Conservation (phyloP, 2,888 invertebrate species). For the Hymenopus coronatus region DNA sequence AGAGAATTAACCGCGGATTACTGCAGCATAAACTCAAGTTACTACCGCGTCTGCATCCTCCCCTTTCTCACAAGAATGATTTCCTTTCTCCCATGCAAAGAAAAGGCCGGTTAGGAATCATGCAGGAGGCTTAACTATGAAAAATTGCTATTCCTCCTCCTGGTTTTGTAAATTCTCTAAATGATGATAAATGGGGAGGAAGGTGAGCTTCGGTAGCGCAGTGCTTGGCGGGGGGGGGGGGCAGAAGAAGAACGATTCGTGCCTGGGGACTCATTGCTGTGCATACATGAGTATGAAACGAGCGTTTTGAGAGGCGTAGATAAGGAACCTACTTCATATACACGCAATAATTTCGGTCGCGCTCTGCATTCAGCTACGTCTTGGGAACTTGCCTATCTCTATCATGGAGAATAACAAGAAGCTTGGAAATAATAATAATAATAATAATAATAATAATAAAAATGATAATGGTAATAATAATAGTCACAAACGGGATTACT, state of each 20-base stretch:
- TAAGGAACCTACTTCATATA: neutral
- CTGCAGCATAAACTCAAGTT: constrained; percentile 18
- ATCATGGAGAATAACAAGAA: too few species aligned
- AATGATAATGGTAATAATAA: too few species aligned
- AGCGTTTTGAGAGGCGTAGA: constrained; percentile 1
- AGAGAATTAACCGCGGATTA: constrained; percentile 15
- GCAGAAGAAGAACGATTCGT: neutral
- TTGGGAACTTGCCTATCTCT: neutral
- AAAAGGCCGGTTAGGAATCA: neutral
- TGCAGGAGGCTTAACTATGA: neutral
- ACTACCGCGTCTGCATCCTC: constrained; percentile 5
- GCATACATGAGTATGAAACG: neutral
- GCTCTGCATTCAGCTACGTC: neutral
- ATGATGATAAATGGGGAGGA: constrained; percentile 3
- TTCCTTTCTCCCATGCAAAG: neutral
- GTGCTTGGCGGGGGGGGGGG: neutral
- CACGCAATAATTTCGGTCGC: neutral
- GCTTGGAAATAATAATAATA: too few species aligned
- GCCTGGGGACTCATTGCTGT: constrained; percentile 1
- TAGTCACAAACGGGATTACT: too few species aligned
- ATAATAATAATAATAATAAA: too few species aligned
- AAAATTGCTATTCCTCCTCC: neutral
- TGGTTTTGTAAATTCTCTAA: constrained; percentile 5
- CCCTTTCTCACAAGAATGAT: neutral
- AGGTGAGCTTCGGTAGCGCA: neutral